Percentiles rank a stretch among this genome's conserved stretches.
Conservation (phyloP, 2,888 invertebrate species). For the Mimachlamys varia region DNA sequence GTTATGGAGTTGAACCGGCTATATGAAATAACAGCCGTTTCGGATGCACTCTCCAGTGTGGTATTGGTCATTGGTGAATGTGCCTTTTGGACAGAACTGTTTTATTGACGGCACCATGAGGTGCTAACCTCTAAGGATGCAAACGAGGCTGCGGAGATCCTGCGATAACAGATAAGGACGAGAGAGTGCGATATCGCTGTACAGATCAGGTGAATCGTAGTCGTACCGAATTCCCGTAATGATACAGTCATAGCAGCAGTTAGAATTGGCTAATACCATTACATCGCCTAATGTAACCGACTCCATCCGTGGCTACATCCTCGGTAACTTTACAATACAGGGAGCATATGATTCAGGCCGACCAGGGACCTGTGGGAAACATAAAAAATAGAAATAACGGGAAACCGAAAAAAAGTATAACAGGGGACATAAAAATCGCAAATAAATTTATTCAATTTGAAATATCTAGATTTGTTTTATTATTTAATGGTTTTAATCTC, state of each 20-base stretch:
- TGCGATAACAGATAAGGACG: not conserved
- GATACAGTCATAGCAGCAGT: not conserved
- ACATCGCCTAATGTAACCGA: no score
- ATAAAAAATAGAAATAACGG: not conserved
- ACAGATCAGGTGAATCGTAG: not conserved
- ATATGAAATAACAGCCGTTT: not conserved
- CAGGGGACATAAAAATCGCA: not conserved
- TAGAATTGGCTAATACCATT: no score
- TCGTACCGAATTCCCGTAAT: not conserved
- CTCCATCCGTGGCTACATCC: no score
- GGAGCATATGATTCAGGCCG: not conserved
- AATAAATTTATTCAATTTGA: not conserved
- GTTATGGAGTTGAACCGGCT: not conserved
- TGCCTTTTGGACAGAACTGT: not conserved
- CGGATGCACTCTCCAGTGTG: not conserved
- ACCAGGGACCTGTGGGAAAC: not conserved
- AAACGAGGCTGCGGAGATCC: not conserved
- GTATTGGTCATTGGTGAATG: conserved; percentile 10
- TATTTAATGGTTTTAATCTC: not conserved
- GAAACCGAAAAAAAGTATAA: not conserved
- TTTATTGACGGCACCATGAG: not conserved
- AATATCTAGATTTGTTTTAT: not conserved
- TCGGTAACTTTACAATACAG: not conserved
- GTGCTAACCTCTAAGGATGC: not conserved
- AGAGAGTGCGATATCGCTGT: not conserved